Conservation (phyloP, 2,888 invertebrate genomes). For the Parthenolecanium corni region DNA sequence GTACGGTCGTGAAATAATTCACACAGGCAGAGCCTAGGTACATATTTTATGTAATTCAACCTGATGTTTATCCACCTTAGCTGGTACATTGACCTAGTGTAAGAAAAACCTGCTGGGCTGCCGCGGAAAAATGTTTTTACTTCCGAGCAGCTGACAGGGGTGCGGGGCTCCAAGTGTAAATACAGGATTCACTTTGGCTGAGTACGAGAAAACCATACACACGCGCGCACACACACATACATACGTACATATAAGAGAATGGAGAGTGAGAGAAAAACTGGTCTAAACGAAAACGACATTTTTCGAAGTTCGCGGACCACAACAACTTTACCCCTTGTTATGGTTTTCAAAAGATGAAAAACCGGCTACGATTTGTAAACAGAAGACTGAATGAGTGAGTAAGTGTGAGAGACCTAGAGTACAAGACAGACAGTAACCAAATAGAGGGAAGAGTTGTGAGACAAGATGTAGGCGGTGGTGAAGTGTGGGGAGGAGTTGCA, state of each 20-base stretch:
- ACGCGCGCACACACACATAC: too few relatives aligned
- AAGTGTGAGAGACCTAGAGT: background rate
- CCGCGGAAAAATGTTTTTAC: conserved; percentile 6
- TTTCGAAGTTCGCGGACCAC: conserved; percentile 3
- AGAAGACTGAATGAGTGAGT: background rate
- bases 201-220: too few relatives aligned
- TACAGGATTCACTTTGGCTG: too few relatives aligned
- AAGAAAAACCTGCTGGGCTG: conserved; percentile 13
- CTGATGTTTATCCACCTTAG: background rate
- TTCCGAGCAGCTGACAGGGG: background rate
- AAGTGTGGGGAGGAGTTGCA: conserved; percentile 9
- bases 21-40: too few relatives aligned
- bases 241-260: too few relatives aligned
- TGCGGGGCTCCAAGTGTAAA: background rate
- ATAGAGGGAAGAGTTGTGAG: too few relatives aligned
- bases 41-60: conserved; percentile 4
- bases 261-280: conserved; percentile 5
- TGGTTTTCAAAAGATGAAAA: conserved; percentile 16
- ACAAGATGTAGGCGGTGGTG: background rate
- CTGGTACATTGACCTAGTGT: conserved; percentile 17
- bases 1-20: too few relatives aligned
- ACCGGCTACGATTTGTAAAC: conserved; percentile 28
- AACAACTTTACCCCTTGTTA: conserved; percentile 6
- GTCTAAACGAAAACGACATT: conserved; percentile 20
- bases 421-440: too few relatives aligned